These are phyloP conservation scores for Myiagra hebetior DNA, from an alignment of 2,113 vertebrate genomes.

Conservation along the genomic window DNA sequence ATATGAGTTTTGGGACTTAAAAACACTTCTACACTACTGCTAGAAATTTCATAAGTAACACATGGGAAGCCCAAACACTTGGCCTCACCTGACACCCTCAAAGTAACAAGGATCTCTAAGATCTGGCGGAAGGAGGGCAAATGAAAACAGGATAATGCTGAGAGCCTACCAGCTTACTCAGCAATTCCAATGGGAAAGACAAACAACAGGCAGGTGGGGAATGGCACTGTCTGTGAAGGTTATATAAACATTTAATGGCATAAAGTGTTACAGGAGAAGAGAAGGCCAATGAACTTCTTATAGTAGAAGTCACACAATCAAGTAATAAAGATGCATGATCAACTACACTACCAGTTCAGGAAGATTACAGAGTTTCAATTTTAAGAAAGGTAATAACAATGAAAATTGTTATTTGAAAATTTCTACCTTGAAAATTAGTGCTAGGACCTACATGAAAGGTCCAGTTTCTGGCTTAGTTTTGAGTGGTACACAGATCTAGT, in stretches of 20 bases:
- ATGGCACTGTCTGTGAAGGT: neutral
- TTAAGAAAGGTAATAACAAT: neutral
- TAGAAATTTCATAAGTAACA: neutral
- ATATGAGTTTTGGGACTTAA: neutral
- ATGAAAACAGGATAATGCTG: neutral
- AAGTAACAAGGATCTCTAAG: neutral
- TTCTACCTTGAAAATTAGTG: neutral
- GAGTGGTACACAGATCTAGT: neutral
- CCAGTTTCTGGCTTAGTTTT: neutral
- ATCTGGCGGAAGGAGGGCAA: neutral
- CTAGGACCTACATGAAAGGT: neutral
- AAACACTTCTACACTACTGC: neutral
- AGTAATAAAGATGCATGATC: neutral
- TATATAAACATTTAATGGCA: neutral
- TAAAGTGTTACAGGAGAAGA: neutral
- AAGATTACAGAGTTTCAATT: neutral
- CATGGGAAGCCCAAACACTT: neutral
- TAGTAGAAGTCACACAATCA: neutral
- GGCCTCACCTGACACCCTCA: neutral
- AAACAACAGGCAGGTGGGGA: neutral
- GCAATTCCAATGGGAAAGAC: neutral
- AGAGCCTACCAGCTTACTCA: neutral
- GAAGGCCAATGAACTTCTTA: neutral
- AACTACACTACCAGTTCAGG: neutral
- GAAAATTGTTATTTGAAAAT: too few species aligned